Conservation (phyloP, 1,140 invertebrate species). For the Liolophura sinensis region DNA sequence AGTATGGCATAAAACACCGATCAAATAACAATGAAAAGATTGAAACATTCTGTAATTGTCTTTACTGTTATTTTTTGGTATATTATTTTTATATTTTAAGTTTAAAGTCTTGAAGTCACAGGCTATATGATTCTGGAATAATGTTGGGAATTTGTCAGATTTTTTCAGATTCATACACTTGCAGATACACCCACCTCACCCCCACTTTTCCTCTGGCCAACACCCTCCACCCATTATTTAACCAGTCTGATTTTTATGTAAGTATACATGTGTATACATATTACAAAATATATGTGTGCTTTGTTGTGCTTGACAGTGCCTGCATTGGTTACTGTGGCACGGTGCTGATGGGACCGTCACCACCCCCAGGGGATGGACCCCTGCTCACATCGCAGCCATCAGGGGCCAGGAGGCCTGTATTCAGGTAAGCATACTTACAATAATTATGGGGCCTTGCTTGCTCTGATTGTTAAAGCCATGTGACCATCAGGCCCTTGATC, state of each 20-base stretch:
- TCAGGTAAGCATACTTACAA: conserved; percentile 37
- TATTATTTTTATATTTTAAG: no score
- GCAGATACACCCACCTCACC: no score
- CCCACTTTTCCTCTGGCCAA: no score
- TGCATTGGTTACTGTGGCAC: conserved; percentile 60
- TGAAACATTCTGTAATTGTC: no score
- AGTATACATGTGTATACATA: background rate
- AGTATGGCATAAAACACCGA: no score
- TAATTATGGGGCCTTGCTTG: background rate
- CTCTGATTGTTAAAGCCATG: background rate
- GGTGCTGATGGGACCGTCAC: conserved; percentile 56
- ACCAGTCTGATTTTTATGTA: conserved; percentile 4
- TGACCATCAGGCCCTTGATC: no score
- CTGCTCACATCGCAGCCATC: conserved; percentile 57
- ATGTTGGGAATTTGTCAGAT: no score
- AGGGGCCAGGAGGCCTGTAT: conserved; percentile 56
- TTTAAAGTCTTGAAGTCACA: no score
- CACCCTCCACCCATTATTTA: background rate
- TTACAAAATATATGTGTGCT: background rate
- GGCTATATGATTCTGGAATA: no score
- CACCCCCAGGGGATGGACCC: conserved; percentile 58
- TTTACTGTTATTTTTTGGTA: no score
- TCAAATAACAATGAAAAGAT: no score
- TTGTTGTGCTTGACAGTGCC: conserved; percentile 42
- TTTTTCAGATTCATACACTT: no score